These are phyloP conservation scores for Acinonyx jubatus DNA, from an alignment of 2,113 vertebrate genomes.

Conservation along the genomic window DNA sequence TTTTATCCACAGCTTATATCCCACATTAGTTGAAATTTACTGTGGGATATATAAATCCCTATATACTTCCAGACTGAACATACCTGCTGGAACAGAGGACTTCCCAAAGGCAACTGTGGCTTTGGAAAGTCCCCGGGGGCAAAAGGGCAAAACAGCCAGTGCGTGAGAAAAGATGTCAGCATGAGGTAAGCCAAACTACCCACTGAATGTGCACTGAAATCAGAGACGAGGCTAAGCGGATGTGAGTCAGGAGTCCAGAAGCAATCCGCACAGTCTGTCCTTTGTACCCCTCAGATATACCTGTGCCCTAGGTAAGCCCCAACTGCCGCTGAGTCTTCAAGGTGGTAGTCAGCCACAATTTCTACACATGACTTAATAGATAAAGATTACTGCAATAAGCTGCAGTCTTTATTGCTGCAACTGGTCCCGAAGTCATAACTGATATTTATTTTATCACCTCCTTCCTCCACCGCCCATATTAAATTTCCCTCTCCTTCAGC, in stretches of 20 bases:
- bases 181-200: background rate
- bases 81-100: background rate
- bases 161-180: background rate
- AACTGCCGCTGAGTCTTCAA: background rate
- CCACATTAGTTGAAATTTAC: background rate
- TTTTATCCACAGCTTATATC: background rate
- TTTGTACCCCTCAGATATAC: background rate
- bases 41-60: background rate
- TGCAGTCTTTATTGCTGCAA: background rate
- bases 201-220: slow-evolving; percentile 22
- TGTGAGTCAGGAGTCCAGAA: slow-evolving; percentile 49
- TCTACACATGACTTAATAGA: background rate
- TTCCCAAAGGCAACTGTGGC: background rate
- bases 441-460: background rate
- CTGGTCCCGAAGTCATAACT: background rate
- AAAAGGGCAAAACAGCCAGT: slow-evolving; percentile 9
- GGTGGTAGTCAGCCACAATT: background rate
- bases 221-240: slow-evolving; percentile 24
- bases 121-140: background rate
- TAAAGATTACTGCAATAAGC: background rate
- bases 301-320: background rate
- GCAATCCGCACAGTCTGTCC: background rate
- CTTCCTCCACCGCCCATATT: background rate
- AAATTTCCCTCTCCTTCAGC: background rate
- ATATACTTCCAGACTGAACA: background rate